phyloP scores from a whole-genome alignment of 2,113 vertebrate species.

The Seriola aureovittata region DNA sequence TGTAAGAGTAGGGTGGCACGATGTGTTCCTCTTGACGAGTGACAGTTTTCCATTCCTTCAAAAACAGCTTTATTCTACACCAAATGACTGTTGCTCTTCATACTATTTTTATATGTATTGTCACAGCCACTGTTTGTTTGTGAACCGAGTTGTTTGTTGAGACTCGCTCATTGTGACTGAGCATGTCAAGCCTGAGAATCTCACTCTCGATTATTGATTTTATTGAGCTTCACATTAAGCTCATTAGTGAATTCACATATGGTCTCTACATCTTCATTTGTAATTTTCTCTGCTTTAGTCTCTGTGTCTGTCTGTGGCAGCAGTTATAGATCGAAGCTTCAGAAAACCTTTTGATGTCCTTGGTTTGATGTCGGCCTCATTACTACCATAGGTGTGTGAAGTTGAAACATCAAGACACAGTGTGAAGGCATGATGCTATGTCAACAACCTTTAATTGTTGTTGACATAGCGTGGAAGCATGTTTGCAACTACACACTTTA shows the following conservation, averaged over 20 bases:
- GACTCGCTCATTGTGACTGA: background rate
- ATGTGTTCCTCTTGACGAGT: background rate
- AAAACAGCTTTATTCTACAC: background rate
- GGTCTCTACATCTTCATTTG: background rate
- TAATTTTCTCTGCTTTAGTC: background rate
- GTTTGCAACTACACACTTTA: no score
- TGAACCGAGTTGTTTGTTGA: background rate
- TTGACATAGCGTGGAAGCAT: no score
- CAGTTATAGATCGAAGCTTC: background rate
- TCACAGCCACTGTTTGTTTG: background rate
- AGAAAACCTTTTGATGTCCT: slow-evolving; percentile 36
- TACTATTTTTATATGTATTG: background rate
- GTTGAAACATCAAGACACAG: slow-evolving; percentile 1
- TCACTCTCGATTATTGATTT: background rate
- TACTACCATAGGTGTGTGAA: slow-evolving; percentile 20
- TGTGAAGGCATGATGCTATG: background rate
- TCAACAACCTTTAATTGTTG: no score
- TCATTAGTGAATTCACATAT: background rate
- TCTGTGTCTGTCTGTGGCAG: background rate
- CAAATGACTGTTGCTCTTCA: background rate
- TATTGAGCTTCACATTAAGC: background rate
- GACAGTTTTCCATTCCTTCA: slow-evolving; percentile 12
- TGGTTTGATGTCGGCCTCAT: slow-evolving; percentile 12
- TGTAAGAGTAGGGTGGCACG: slow-evolving; percentile 1
- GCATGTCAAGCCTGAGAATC: background rate